Conservation (phyloP, 1,140 invertebrate genomes). For the Charaxes varanes region DNA sequence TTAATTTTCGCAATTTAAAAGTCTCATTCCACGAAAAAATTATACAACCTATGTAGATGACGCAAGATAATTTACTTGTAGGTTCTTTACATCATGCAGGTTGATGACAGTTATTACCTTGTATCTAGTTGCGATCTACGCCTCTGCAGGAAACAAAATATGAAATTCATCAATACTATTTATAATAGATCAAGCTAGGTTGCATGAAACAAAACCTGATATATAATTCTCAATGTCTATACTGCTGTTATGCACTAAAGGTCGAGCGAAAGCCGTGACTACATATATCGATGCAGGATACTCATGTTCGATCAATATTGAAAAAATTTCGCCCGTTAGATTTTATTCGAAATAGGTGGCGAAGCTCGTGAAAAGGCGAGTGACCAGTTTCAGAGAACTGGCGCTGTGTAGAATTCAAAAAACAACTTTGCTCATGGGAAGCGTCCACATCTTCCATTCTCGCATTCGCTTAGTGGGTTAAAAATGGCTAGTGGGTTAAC, state of each 20-base stretch:
- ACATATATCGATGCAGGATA: slow-evolving; percentile 20
- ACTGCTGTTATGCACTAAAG: slow-evolving; percentile 23
- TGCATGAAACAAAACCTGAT: slow-evolving; percentile 20
- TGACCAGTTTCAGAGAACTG: slow-evolving; percentile 44
- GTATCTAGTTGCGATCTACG: slow-evolving; percentile 22
- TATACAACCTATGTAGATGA: too few relatives aligned
- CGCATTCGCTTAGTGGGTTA: slow-evolving; percentile 62
- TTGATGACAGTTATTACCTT: slow-evolving; percentile 19
- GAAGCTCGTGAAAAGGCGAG: slow-evolving; percentile 55
- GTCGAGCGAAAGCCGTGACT: slow-evolving; percentile 22
- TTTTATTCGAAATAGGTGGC: slow-evolving; percentile 29
- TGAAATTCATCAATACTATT: slow-evolving; percentile 20
- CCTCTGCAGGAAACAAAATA: slow-evolving; percentile 22
- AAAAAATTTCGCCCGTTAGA: slow-evolving; percentile 16
- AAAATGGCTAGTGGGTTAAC: slow-evolving; percentile 65
- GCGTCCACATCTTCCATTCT: slow-evolving; percentile 68
- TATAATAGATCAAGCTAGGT: slow-evolving; percentile 19
- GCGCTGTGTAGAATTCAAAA: slow-evolving; percentile 46
- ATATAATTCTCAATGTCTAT: slow-evolving; percentile 19
- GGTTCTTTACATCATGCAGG: slow-evolving; percentile 16
- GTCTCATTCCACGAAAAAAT: too few relatives aligned
- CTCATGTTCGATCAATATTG: slow-evolving; percentile 15
- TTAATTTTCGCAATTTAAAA: too few relatives aligned
- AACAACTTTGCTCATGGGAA: slow-evolving; percentile 61
- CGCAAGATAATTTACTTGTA: too few relatives aligned